Base-by-base conservation (phyloP, 1,140 invertebrate genomes). In the Phocides pigmalion region DNA sequence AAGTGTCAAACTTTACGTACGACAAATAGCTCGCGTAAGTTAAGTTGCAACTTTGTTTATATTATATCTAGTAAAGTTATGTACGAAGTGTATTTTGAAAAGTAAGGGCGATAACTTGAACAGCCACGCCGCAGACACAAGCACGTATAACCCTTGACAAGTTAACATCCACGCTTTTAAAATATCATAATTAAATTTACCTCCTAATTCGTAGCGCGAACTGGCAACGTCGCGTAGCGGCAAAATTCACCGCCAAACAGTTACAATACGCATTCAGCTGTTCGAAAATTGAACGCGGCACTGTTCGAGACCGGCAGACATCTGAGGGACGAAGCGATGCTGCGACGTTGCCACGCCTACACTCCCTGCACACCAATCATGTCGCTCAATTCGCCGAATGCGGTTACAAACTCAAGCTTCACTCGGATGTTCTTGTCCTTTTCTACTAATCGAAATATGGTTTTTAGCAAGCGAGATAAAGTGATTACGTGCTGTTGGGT, bases 191-290 rank as follows among this genome's bases (percentile, higher is more conserved):
- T 78, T 76, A 79, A 61, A 68, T 75, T 89, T 87, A 89, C 87
- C 84, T 89, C 76, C 64, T 76, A 79, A 70, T 75, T 75, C 76
- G 68, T 66, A 76, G 71, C 75, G 74, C 76, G 74, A 80, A 74
- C 76, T 82, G 87, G 84, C 84, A 87, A 89, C 87, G 84, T 84
- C 83, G 84, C 87, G 82, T 72, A 54, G 69, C 74, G 72, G 72
- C 63, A 79, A 73, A 71, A 75, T 74, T 72, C 75, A 70, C 78
- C 76, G 84, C 71, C 76, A 84, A 80, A 82, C 79, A 72, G 77
- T 81, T 84, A 84, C 76, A 89, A 84, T 82, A 81, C 87, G 83
- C 76, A 85, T 87, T 87, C 83, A 89, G 84, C 87, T 89, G 87
- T 87, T 87, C 74, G 78, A 76, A 80, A 73, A 72, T 78, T 74